Evolutionary conservation across 2,797 vertebrate genomes (phyloP), one percentile per base, ranked within the genome.

Genomic region (Crypturellus tataupa): DNA sequence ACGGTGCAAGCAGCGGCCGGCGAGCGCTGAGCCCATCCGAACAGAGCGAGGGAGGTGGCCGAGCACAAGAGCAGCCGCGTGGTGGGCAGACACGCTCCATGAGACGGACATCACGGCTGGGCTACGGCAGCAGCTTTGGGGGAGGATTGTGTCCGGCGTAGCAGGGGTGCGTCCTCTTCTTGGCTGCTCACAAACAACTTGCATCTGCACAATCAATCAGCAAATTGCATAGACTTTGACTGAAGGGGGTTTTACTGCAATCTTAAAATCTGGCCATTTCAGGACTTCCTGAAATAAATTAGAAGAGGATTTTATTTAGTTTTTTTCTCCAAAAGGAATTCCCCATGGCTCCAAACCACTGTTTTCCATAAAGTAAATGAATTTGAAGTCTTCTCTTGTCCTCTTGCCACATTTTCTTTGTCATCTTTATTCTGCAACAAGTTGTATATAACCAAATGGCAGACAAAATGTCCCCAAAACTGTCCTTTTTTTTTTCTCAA

Each of bases 231-330:
- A 94, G 91, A 91, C 80, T 96, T 78, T 70, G 92, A 84, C 73
- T 96, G 94, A 77, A 96, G 87, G 87, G 91, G 75, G 47, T 35
- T 93, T 95, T 92, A 95, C 53, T 93, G 88, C 95, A 97, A 96
- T 62, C 92, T 85, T 94, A 94, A 95, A 95, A 97, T 96, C 94
- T 94, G 95, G 88, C 96, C 95, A 93, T 95, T 97, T 96, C 93
- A 96, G 93, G 93, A 95, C 93, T 97, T 95, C 10, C 96, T 96
- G 91, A 96, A 94, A 96, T 96, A 95, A 96, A 97, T 96, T 93
- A 95, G 95, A 94, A 95, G 93, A 95, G 96, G 95, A 94, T 96
- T 96, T 95, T 86, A 90, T 95, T 97, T 95, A 96, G 90, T 94
- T 73, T 44, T 62, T 82, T 47, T 47, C 51, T 78, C 18, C 65